phyloP scores from a whole-genome alignment of 2,888 invertebrate species.

The Agrochola lota region DNA sequence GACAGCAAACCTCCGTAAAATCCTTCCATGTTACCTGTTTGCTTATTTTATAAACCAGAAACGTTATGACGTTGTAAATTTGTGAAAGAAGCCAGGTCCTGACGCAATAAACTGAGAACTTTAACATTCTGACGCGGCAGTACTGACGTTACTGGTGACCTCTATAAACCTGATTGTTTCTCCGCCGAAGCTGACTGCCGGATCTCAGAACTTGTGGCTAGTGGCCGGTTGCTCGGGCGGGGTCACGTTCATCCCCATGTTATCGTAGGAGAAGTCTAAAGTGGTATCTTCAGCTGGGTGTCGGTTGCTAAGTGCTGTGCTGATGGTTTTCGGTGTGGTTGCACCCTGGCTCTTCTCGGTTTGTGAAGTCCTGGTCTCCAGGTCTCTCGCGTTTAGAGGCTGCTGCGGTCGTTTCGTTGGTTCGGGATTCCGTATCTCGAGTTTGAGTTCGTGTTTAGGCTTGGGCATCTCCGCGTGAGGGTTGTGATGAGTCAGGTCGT shows the following conservation, averaged over 20 bases:
- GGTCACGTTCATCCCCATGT: slow-evolving; percentile 93
- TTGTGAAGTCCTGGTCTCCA: slow-evolving; percentile 83
- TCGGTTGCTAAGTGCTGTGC: slow-evolving; percentile 93
- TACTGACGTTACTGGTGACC: slow-evolving; percentile 46
- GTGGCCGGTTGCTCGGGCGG: slow-evolving; percentile 87
- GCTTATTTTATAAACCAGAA: slow-evolving; percentile 34
- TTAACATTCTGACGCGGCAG: slow-evolving; percentile 42
- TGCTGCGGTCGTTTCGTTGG: slow-evolving; percentile 81
- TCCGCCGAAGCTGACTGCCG: slow-evolving; percentile 71
- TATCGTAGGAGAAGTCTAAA: slow-evolving; percentile 94
- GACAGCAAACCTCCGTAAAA: slow-evolving; percentile 13
- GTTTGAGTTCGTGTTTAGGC: slow-evolving; percentile 83
- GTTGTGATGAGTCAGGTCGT: slow-evolving; percentile 86
- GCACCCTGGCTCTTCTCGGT: slow-evolving; percentile 90
- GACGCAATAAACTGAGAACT: slow-evolving; percentile 14
- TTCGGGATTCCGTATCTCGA: slow-evolving; percentile 85
- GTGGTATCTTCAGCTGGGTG: slow-evolving; percentile 95
- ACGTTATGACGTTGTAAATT: slow-evolving; percentile 20
- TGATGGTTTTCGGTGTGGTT: slow-evolving; percentile 92
- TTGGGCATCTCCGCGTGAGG: slow-evolving; percentile 87
- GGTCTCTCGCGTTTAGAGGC: slow-evolving; percentile 83
- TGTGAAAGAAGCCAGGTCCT: not conserved
- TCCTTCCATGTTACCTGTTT: slow-evolving; percentile 26
- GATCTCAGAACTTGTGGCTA: slow-evolving; percentile 83
- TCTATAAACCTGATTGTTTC: slow-evolving; percentile 71